Evolutionary conservation across 2,113 vertebrate species (phyloP).

Genomic region (Astur gentilis): DNA sequence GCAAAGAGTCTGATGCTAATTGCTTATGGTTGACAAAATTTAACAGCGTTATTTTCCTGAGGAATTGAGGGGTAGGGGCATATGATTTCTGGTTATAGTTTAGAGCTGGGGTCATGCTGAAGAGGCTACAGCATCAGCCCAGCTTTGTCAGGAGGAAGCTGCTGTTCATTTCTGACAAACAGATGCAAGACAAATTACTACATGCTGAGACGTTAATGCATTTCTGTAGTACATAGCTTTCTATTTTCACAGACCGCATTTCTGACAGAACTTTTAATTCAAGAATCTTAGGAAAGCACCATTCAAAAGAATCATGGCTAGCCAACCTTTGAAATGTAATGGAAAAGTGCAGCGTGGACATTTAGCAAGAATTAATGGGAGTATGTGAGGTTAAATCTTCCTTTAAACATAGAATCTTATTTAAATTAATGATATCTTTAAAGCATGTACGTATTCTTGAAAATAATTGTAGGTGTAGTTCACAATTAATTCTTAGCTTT

Average conservation of each 20-base stretch:
- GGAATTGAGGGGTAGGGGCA: accelerated
- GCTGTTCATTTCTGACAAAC: neutral
- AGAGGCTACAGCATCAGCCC: neutral
- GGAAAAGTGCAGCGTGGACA: neutral
- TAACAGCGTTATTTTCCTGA: neutral
- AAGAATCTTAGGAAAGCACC: neutral
- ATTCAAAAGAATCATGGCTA: constrained; percentile 6
- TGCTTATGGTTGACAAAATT: neutral
- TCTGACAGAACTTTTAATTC: constrained; percentile 27
- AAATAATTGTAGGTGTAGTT: constrained; percentile 34
- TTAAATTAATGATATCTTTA: constrained; percentile 47
- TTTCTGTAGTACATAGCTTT: neutral
- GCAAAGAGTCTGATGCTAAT: neutral
- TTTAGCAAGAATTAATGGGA: neutral
- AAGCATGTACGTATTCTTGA: constrained; percentile 28
- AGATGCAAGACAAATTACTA: neutral
- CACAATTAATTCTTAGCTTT: constrained; percentile 33
- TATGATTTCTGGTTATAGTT: accelerated
- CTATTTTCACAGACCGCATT: neutral
- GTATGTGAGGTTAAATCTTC: neutral
- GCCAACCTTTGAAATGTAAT: neutral
- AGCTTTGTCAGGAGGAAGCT: neutral
- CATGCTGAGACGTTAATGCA: neutral
- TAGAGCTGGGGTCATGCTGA: neutral
- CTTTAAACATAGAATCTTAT: constrained; percentile 24